A percentile compares a stretch with the other conserved stretches of the same genome.
phyloP scores from a whole-genome alignment of 2,113 vertebrate species.

The Uria lomvia region DNA sequence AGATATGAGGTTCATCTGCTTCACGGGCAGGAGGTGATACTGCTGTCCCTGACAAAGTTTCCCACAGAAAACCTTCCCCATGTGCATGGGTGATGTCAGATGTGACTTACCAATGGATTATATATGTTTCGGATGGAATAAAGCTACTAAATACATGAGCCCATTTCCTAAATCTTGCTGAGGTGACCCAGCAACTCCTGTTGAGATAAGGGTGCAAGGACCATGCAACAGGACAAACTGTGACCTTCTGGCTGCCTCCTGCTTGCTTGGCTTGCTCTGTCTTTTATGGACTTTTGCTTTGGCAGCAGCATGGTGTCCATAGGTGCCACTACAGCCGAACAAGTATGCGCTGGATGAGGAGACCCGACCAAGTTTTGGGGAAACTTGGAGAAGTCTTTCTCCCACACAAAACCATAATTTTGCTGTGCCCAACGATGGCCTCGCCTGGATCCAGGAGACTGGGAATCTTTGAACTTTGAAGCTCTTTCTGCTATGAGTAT shows the following conservation, averaged over 20 bases:
- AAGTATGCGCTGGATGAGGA: background rate
- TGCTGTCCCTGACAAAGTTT: background rate
- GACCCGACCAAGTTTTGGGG: background rate
- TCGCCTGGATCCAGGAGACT: background rate
- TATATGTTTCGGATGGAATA: background rate
- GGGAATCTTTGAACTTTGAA: background rate
- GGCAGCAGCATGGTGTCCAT: background rate
- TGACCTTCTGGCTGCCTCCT: background rate
- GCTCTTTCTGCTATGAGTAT: background rate
- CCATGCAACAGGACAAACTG: background rate
- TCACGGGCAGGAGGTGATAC: background rate
- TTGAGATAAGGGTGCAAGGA: background rate
- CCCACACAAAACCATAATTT: background rate
- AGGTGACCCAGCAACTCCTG: background rate
- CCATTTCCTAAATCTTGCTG: background rate
- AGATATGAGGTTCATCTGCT: background rate
- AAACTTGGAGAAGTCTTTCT: background rate
- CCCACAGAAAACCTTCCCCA: background rate
- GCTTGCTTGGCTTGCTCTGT: background rate
- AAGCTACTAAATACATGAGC: background rate
- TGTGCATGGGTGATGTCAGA: background rate
- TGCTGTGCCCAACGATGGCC: background rate
- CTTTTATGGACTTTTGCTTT: background rate
- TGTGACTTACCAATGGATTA: background rate
- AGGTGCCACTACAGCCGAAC: background rate